A percentile compares a stretch with the other conserved stretches of the same genome.
phyloP scores from a whole-genome alignment of 35 echinoderm and acorn worm genomes.

The Ptychodera flava region DNA sequence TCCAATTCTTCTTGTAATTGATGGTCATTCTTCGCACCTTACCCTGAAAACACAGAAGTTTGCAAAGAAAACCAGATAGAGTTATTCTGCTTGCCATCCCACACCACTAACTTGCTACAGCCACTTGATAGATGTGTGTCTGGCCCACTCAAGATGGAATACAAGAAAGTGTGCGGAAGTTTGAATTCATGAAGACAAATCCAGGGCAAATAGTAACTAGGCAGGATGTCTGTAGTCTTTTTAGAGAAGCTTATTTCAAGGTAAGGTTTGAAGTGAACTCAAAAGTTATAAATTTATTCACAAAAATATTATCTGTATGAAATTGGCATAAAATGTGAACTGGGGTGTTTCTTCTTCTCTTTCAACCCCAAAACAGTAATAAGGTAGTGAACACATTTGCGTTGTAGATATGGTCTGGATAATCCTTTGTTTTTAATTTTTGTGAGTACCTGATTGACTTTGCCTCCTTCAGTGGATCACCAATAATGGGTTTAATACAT shows the following conservation, averaged over 20 bases:
- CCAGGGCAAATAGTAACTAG: background rate
- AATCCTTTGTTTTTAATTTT: too few relatives aligned
- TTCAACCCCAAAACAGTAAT: background rate
- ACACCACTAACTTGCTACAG: background rate
- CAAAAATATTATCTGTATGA: background rate
- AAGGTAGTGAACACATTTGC: background rate
- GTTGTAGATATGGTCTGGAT: background rate
- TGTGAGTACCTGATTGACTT: too few relatives aligned
- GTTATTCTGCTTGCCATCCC: background rate
- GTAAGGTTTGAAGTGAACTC: background rate
- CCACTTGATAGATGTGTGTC: background rate
- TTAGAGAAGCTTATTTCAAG: constrained; percentile 2
- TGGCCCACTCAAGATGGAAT: background rate
- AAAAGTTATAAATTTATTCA: background rate
- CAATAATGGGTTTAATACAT: too few relatives aligned
- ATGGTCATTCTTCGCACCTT: background rate
- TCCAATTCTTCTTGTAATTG: background rate
- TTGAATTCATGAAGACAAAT: constrained; percentile 8
- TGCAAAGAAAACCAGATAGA: background rate
- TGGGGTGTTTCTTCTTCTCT: background rate
- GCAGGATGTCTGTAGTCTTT: background rate
- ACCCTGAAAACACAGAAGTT: background rate
- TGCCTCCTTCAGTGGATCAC: too few relatives aligned
- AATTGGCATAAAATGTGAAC: background rate
- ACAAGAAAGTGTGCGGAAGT: background rate